phyloP scores from a whole-genome alignment of 1,140 invertebrate species.

The Nilaparvata lugens region DNA sequence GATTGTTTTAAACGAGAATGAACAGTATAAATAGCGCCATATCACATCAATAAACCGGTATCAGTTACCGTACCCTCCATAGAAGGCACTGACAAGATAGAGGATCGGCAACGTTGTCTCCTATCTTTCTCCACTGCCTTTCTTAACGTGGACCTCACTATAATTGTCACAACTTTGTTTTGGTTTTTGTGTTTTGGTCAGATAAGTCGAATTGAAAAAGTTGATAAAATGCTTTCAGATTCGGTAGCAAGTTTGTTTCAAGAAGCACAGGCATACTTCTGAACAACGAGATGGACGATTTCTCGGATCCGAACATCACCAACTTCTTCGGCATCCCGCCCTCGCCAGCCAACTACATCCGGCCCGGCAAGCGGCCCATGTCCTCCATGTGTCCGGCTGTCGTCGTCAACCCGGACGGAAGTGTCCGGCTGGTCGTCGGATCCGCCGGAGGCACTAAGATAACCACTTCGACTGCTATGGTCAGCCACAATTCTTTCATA shows the following conservation, averaged over 20 bases:
- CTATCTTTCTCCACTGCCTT: too few species aligned
- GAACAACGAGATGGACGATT: slow-evolving; percentile 96
- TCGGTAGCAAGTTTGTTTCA: slow-evolving; percentile 65
- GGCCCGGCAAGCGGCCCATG: slow-evolving; percentile 69
- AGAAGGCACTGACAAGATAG: too few species aligned
- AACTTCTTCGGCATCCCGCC: slow-evolving; percentile 71
- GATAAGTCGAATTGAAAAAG: too few species aligned
- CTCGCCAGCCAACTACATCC: slow-evolving; percentile 71
- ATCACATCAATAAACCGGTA: too few species aligned
- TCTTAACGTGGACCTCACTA: too few species aligned
- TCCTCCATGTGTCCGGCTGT: slow-evolving; percentile 87
- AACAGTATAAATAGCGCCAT: too few species aligned
- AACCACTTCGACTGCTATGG: slow-evolving; percentile 66
- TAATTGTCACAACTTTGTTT: too few species aligned
- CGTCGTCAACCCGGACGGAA: slow-evolving; percentile 53
- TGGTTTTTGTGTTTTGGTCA: too few species aligned
- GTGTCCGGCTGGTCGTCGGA: slow-evolving; percentile 63
- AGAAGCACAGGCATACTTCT: slow-evolving; percentile 76
- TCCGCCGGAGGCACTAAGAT: slow-evolving; percentile 86
- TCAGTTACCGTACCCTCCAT: too few species aligned
- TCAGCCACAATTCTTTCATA: slow-evolving; percentile 32
- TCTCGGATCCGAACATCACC: slow-evolving; percentile 67
- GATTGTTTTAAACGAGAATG: too few species aligned
- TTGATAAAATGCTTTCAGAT: slow-evolving; percentile 48
- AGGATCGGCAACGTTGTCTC: too few species aligned